These are phyloP conservation scores for Anser cygnoides DNA, from an alignment of 2,113 vertebrate species.

Conservation along the genomic window DNA sequence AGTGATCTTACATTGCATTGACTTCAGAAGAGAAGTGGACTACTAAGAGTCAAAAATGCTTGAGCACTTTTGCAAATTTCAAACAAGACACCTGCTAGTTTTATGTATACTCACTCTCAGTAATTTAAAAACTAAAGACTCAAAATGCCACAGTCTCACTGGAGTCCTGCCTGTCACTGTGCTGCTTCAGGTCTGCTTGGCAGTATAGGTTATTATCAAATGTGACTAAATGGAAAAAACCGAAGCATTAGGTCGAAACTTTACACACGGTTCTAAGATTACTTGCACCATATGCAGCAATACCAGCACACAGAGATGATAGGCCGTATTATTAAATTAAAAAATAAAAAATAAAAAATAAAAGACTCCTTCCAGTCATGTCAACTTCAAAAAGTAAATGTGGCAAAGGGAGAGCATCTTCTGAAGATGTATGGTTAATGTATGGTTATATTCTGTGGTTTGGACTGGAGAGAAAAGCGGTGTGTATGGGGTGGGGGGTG, in stretches of 20 bases:
- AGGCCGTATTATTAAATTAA: not conserved
- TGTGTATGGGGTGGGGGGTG: fast-evolving
- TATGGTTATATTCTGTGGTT: not conserved
- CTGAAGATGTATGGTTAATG: not conserved
- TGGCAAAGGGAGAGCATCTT: not conserved
- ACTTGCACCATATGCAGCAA: not conserved
- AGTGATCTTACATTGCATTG: not conserved
- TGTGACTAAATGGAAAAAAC: not conserved
- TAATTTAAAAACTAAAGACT: not conserved
- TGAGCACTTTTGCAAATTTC: not conserved
- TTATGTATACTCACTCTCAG: not conserved
- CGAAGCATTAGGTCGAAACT: not conserved
- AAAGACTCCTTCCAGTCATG: not conserved
- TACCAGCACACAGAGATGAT: not conserved
- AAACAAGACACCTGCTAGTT: not conserved
- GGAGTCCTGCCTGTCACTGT: not conserved
- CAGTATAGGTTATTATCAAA: not conserved
- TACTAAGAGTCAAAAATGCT: not conserved
- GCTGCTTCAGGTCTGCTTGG: not conserved
- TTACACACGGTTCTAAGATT: not conserved
- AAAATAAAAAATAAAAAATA: not conserved
- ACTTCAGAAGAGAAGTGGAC: not conserved
- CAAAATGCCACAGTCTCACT: not conserved
- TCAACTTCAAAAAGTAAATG: not conserved
- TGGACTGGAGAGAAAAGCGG: not conserved